Base-by-base conservation (phyloP, 2,113 vertebrate species). In the Vulpes vulpes region DNA sequence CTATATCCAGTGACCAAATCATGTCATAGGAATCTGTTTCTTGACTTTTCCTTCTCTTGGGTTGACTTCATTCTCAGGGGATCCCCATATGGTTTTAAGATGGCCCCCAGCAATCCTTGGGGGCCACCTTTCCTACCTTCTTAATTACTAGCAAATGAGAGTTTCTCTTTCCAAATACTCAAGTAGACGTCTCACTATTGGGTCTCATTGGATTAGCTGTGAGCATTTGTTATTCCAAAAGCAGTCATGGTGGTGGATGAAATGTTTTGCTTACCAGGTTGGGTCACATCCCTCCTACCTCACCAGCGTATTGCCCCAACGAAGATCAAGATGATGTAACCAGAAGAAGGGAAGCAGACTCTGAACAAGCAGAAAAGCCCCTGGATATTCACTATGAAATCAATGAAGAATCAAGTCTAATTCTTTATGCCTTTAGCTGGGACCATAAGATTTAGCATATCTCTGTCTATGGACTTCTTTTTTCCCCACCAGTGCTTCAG, bases 91-190 rank as follows among this genome's bases (percentile, higher is more conserved):
- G 85, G 65, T 65, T 94, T 94, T 27, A 82, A 30, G 43, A 55
- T 57, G 60, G 32, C 11, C 55, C 16, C 65, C 55, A 32, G 32
- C n/a, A 73, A 53, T 19, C 49, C 43, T 32, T 83, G 43, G 30
- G 43, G 43, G 43, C 43, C 60, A 25, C 49, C 74, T 81, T 91
- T 78, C 60, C 35, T 71, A 15, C 78, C 17, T 74, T 32, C 71
- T 96, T 65, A 76, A 22, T 82, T 81, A 51, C 80, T 71, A 91
- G 65, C 22, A 82, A 84, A 65, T 17, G 73, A 86, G 86, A 51
- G 4, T 93, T 71, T 96, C 49, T 79, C 85, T 78, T 89, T 74
- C 35, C 51, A 83, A 15, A 60, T 71, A 60, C 65, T 55, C 30
- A 32, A 64, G 5, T 15, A 49, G 57, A 67, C 65, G 35, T 73